Conservation (phyloP, 1,140 invertebrate genomes). For the Parapsyche elsis region DNA sequence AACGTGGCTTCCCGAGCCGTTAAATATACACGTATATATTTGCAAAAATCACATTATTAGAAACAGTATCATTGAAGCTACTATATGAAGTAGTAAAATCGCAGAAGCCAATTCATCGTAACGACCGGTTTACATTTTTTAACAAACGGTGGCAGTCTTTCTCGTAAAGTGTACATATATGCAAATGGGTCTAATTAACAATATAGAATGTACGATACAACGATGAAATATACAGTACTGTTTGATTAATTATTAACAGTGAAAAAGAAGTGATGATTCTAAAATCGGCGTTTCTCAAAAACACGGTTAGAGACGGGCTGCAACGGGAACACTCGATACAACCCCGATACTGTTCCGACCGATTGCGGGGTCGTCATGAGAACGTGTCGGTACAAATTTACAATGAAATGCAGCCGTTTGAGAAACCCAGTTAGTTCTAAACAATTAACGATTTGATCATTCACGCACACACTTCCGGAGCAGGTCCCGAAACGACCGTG, state of each 20-base stretch:
- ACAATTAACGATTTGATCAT: background rate
- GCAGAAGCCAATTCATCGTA: slow-evolving; percentile 33
- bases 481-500: background rate
- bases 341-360: too few relatives aligned
- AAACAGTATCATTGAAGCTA: background rate
- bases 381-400: too few relatives aligned
- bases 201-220: slow-evolving; percentile 52
- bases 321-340: too few relatives aligned
- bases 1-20: slow-evolving; percentile 5
- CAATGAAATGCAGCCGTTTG: too few relatives aligned
- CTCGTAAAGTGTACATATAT: slow-evolving; percentile 46
- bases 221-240: slow-evolving; percentile 47
- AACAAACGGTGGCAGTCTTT: slow-evolving; percentile 56
- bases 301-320: too few relatives aligned
- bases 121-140: slow-evolving; percentile 44
- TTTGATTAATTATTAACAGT: slow-evolving; percentile 18
- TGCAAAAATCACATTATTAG: slow-evolving; percentile 33
- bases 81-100: too few relatives aligned
- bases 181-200: slow-evolving; percentile 53
- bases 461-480: background rate
- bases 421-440: too few relatives aligned
- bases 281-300: background rate
- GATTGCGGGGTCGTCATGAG: too few relatives aligned
- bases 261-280: slow-evolving; percentile 20
- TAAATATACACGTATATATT: slow-evolving; percentile 14